Percentiles rank a stretch among this genome's conserved stretches.
phyloP scores from a whole-genome alignment of 2,113 vertebrate species.

The Furnarius figulus region DNA sequence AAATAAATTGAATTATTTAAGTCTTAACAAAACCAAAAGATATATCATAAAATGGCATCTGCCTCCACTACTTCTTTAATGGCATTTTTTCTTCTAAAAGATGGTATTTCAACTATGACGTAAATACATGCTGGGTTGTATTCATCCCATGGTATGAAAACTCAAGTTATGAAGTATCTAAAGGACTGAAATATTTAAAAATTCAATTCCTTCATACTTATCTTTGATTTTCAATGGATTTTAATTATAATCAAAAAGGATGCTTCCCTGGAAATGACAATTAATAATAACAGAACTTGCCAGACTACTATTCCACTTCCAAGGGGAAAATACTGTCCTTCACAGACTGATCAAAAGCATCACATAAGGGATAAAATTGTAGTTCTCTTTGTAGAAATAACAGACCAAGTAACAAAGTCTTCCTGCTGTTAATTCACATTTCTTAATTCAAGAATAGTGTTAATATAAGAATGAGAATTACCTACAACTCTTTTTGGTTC shows the following conservation, averaged over 20 bases:
- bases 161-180: neutral
- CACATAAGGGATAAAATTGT: neutral
- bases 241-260: neutral
- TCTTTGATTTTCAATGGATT: neutral
- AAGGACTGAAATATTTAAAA: neutral
- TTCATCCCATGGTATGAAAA: neutral
- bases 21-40: neutral
- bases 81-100: neutral
- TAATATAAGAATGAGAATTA: neutral
- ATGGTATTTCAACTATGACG: neutral
- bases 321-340: neutral
- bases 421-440: neutral
- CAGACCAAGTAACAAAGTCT: neutral
- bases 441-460: neutral
- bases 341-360: rapidly evolving
- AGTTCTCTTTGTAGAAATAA: neutral
- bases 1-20: neutral
- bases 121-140: neutral
- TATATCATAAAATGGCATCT: neutral
- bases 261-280: neutral
- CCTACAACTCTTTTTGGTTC: neutral
- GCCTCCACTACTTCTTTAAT: neutral
- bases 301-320: neutral
- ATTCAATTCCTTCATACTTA: neutral
- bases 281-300: neutral